Base-by-base conservation (phyloP, 2,888 invertebrate genomes). In the Lochmaea crataegi region DNA sequence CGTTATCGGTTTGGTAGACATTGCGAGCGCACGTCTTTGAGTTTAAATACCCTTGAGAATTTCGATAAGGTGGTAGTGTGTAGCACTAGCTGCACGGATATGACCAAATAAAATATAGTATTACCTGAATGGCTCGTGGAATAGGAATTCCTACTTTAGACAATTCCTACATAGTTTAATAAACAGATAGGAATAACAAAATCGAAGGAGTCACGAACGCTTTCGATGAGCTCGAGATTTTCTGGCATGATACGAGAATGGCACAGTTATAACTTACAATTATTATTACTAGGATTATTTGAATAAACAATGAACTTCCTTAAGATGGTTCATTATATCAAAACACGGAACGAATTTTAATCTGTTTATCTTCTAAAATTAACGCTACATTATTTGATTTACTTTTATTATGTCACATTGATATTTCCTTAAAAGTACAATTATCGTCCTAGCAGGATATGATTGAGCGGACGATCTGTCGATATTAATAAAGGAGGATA, bases 21-120 rank as follows among this genome's bases (percentile, higher is more conserved):
- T 82, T 82, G 83, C 83, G 80, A 83, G 83, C 82, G 83, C 84
- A 84, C 84, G 84, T 84, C 84, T 85, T 84, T 83, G 83, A 81
- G 83, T 85, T 85, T 84, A 84, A 85, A 85, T 85, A 84, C 85
- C 85, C 84, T 71, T 67, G 85, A 83, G 85, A 83, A 84, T 82
- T 83, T 80, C 82, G 85, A 86, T 85, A 85, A 85, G 86, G 84
- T 80, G 81, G 76, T 73, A 57, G 75, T 79, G 80, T 79, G 79
- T 58, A 58, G 32, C 38, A 61, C 38, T 77, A 82, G 81, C 78
- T 79, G 82, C 83, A 82, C 81, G 83, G 82, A 83, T 82, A 83
- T 82, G 83, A 82, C 81, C 82, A 81, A 84, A 85, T 84, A 85
- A 85, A 85, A 84, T 85, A 84, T 84, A 85, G 81, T 83, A 84